Base-by-base conservation (phyloP, 2,888 invertebrate genomes). In the Zeuzera pyrina region DNA sequence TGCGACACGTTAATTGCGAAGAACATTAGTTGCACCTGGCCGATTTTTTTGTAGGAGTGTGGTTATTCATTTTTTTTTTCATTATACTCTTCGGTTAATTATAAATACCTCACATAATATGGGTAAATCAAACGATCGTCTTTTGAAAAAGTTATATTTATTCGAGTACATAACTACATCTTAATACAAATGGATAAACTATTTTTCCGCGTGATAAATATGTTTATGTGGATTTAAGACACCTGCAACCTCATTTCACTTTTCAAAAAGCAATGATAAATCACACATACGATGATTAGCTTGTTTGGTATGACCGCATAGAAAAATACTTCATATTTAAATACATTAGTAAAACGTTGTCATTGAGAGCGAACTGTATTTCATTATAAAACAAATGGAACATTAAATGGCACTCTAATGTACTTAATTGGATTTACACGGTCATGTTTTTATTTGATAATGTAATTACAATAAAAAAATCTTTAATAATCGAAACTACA, bases 151-250 rank as follows among this genome's bases (percentile, higher is more conserved):
- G 77, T 83, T 79, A 83, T 77, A 83, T 84, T 84, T 84, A 84
- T 84, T 84, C 81, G 83, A 84, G 84, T 84, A 84, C 77, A 84
- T 84, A 84, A 81, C 83, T 84, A 84, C 83, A 83, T 67, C 83
- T 83, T 84, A 84, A 72, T 71, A 76, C 72, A 77, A 76, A 77
- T 77, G 72, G 71, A 79, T 76, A 77, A 73, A 76, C 76, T 71
- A 74, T 79, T 81, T 63, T 72, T 76, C 72, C 74, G 73, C 72
- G 57, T 61, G 77, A 79, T 81, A 81, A 81, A 83, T 81, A 81
- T 74, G 72, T 72, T 67, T 67, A 70, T 70, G 67, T 69, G 66
- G 67, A 61, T 67, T 61, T 62, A 67, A 70, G 71, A 73, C 72
- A 70, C 69, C 62, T 61, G 63, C 63, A 49, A 63, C 56, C 50